Base-by-base conservation (phyloP, 2,797 vertebrate species). In the Labeo calbasu region DNA sequence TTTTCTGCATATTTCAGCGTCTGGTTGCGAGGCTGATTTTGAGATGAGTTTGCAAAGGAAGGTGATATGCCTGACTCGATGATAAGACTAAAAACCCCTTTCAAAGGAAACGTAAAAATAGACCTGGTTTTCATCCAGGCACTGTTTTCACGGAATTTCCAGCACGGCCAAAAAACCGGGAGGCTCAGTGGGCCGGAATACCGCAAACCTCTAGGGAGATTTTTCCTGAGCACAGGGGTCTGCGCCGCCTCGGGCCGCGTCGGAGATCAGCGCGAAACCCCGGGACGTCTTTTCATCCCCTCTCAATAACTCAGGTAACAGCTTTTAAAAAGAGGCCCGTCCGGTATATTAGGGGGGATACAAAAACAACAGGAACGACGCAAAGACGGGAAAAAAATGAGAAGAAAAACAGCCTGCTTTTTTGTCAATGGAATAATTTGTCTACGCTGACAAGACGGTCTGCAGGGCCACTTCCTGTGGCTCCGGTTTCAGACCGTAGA, bases 381-480 rank as follows among this genome's bases (percentile, higher is more conserved):
- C 87, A 69, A 77, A 84, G 85, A 63, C 65, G 78, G 77, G n/a
- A 68, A 88, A 70, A 75, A 72, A 73, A 36, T 5, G 19, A 88
- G 55, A 87, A 86, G 86, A 87, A 89, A 88, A 88, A 87, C 80
- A 83, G 84, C 73, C 82, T 76, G 28, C 68, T 55, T 83, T 93
- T 92, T 90, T 90, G 85, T 92, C 91, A 61, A 87, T 86, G 88
- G 93, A 95, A 94, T 95, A 93, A 95, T 94, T 94, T 93, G 93
- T 94, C 93, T 90, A 79, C 86, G 86, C 90, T 94, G 93, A 95
- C 93, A 92, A 93, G 93, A 95, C 91, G 91, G 93, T 93, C 94
- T 89, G 89, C 96, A 96, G 95, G 93, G 93, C 95, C 92, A 92
- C 93, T 96, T 97, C 95, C 95, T 95, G 93, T 90, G 91, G 91